Percentiles rank a stretch among this genome's conserved stretches.
Conservation (phyloP, 2,888 invertebrate genomes). For the Eurois occulta region DNA sequence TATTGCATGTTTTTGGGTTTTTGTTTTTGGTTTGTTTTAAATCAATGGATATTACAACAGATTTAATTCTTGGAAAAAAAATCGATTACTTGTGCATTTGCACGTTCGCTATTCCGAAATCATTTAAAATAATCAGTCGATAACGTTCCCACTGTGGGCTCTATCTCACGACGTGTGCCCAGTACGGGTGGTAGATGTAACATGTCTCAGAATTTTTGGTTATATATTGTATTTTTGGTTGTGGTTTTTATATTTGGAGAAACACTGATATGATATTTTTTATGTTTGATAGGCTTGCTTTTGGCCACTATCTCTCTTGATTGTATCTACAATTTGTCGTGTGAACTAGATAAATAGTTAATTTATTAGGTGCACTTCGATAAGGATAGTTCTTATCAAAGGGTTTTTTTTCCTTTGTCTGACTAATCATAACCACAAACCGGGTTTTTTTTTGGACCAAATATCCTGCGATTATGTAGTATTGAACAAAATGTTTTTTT, state of each 20-base stretch:
- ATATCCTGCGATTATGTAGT: neutral
- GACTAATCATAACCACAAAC: neutral
- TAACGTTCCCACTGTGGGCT: neutral
- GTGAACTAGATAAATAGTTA: constrained; percentile 12
- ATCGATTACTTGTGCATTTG: neutral
- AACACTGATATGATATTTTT: neutral
- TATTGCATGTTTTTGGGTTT: constrained; percentile 27
- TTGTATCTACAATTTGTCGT: neutral
- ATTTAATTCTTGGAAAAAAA: constrained; percentile 1
- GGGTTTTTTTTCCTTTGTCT: neutral
- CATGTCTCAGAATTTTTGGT: neutral
- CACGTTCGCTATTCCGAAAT: constrained; percentile 5
- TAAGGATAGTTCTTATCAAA: constrained; percentile 1
- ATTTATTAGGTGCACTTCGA: neutral
- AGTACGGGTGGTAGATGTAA: neutral
- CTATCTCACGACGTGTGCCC: neutral
- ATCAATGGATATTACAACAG: constrained; percentile 26
- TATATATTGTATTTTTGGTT: no score
- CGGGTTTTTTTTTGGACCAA: neutral
- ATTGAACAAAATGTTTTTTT: neutral
- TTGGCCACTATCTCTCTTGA: neutral
- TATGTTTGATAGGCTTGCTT: neutral
- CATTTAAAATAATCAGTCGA: neutral
- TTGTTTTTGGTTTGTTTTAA: no score
- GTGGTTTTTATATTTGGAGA: neutral